Percentiles rank a stretch among this genome's conserved stretches.
These are phyloP conservation scores for Zoroaster sp. DNA, from an alignment of 53 echinoderm and acorn worm genomes.

Conservation along the genomic window DNA sequence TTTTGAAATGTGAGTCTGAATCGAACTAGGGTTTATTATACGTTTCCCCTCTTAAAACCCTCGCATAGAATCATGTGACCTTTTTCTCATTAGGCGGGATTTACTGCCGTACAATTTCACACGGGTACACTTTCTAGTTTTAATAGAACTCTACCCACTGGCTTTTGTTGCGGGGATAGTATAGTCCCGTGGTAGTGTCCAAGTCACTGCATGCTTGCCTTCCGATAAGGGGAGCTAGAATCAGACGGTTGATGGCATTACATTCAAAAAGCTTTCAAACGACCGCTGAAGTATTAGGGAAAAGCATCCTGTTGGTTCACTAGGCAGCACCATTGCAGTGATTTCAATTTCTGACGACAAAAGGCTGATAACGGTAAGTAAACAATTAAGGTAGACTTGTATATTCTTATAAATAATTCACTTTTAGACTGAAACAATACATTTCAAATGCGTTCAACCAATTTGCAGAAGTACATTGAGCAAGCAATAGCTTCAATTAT, in stretches of 20 bases:
- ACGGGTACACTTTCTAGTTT: background rate
- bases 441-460: too few relatives aligned
- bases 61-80: background rate
- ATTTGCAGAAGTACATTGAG: too few relatives aligned
- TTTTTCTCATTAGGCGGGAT: background rate
- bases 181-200: background rate
- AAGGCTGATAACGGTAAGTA: background rate
- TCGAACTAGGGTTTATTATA: background rate
- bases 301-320: background rate
- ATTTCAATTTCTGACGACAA: background rate
- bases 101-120: background rate
- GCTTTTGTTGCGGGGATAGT: background rate
- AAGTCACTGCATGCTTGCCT: background rate
- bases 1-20: background rate
- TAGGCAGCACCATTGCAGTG: too few relatives aligned
- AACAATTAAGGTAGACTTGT: background rate
- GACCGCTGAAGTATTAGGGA: background rate
- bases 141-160: background rate
- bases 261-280: too few relatives aligned
- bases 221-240: too few relatives aligned
- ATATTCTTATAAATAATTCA: background rate
- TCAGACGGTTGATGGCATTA: too few relatives aligned
- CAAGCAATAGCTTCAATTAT: too few relatives aligned
- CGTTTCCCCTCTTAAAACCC: background rate
- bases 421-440: too few relatives aligned